These are phyloP conservation scores for Dermatophagoides farinae DNA, from an alignment of 1,140 invertebrate genomes.

Conservation along the genomic window DNA sequence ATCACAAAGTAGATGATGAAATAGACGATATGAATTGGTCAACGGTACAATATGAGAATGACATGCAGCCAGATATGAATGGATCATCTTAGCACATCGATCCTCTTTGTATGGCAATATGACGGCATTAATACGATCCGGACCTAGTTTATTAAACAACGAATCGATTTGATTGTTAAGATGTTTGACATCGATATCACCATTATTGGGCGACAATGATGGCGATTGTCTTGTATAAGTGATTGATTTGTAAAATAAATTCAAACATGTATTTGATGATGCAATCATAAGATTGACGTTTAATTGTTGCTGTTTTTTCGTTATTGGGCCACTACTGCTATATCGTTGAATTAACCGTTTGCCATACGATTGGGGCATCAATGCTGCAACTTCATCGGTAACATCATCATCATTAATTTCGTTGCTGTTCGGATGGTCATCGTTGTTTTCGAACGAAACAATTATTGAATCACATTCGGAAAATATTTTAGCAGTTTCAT, in stretches of 20 bases:
- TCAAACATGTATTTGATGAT: neutral
- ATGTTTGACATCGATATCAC: neutral
- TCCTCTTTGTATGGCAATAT: neutral
- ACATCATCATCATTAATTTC: neutral
- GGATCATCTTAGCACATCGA: neutral
- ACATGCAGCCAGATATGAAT: neutral
- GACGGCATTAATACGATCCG: neutral
- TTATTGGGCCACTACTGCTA: neutral
- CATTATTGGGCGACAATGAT: neutral
- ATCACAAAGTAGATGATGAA: conserved; percentile 4
- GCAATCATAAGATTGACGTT: neutral
- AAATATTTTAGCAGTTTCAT: conserved; percentile 7
- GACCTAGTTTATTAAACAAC: neutral
- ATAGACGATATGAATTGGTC: neutral
- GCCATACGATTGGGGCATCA: too few species aligned
- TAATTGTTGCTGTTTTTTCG: neutral
- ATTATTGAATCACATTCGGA: conserved; percentile 2
- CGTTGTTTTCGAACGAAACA: neutral
- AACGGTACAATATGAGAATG: neutral
- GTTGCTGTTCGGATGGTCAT: neutral
- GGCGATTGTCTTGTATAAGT: neutral
- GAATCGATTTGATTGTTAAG: neutral
- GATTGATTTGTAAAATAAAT: neutral
- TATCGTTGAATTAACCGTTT: too few species aligned
- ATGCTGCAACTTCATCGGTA: too few species aligned